A percentile compares a stretch with the other conserved stretches of the same genome.
Conservation (phyloP, 2,113 vertebrate genomes). For the Helogale parvula region DNA sequence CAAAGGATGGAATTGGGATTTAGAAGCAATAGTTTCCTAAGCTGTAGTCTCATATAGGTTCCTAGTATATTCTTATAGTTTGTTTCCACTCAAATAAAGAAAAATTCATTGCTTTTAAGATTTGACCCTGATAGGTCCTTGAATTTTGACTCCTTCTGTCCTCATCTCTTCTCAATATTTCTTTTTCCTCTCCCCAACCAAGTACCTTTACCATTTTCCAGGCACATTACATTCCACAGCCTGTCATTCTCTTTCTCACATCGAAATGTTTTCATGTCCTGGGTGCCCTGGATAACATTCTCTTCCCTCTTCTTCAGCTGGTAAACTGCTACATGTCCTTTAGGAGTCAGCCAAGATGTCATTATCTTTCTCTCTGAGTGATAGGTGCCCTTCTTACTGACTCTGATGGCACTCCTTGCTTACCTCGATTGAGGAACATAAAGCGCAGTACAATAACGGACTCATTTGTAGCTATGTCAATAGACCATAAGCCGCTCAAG, state of each 20-base stretch:
- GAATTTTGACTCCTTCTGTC: neutral
- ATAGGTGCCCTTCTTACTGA: neutral
- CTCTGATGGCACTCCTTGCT: fast-evolving
- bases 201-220: neutral
- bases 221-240: neutral
- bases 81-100: neutral
- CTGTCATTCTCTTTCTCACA: neutral
- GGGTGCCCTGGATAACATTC: neutral
- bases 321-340: neutral
- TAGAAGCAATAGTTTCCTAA: neutral
- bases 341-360: neutral
- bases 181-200: neutral
- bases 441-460: fast-evolving
- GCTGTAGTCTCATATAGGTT: neutral
- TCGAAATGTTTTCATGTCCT: neutral
- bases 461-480: neutral
- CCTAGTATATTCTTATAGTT: neutral
- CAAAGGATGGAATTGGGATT: neutral
- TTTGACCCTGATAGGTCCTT: neutral
- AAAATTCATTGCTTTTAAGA: neutral
- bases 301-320: neutral
- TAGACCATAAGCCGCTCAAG: neutral
- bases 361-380: neutral
- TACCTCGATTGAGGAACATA: neutral
- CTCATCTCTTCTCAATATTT: neutral